phyloP scores from a whole-genome alignment of 1,140 invertebrate genomes.

The Drosophila ambigua region DNA sequence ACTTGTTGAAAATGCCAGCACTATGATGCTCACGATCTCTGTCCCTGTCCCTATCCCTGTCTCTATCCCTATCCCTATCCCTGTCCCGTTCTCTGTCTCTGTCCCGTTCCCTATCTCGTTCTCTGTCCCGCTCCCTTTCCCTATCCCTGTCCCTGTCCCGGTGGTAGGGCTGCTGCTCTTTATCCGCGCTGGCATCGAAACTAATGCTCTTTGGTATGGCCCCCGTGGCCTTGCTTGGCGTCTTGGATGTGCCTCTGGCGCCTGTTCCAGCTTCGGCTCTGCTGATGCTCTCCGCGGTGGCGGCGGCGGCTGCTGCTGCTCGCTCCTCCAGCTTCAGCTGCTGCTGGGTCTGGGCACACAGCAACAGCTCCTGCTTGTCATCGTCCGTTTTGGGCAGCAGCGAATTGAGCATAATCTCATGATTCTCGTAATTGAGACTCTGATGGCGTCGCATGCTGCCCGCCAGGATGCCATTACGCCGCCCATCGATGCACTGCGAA shows the following conservation, averaged over 20 bases:
- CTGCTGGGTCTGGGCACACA: slow-evolving; percentile 61
- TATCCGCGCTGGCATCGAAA: slow-evolving; percentile 95
- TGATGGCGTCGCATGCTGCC: slow-evolving; percentile 68
- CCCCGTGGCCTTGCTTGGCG: slow-evolving; percentile 87
- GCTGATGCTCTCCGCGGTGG: neutral
- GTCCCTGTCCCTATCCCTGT: slow-evolving; percentile 10
- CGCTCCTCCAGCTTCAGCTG: slow-evolving; percentile 48
- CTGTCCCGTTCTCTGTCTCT: slow-evolving; percentile 35
- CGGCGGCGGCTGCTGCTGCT: neutral
- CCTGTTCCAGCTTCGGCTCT: neutral
- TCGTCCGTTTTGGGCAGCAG: slow-evolving; percentile 65
- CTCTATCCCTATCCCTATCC: slow-evolving; percentile 14
- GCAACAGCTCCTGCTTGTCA: slow-evolving; percentile 67
- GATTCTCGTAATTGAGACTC: slow-evolving; percentile 82
- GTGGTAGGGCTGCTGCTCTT: slow-evolving; percentile 77
- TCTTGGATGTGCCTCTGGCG: slow-evolving; percentile 77
- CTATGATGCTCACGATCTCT: slow-evolving; percentile 44
- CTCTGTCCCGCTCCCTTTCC: slow-evolving; percentile 59
- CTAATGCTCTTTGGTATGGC: slow-evolving; percentile 96
- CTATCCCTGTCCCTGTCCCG: slow-evolving; percentile 21
- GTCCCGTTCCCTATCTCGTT: slow-evolving; percentile 24
- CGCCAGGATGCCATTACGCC: slow-evolving; percentile 78
- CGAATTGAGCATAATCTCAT: slow-evolving; percentile 75
- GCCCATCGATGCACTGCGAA: slow-evolving; percentile 67
- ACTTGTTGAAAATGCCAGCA: slow-evolving; percentile 87